Conservation (phyloP, 1,140 invertebrate species). For the Drosophila parabipectinata region DNA sequence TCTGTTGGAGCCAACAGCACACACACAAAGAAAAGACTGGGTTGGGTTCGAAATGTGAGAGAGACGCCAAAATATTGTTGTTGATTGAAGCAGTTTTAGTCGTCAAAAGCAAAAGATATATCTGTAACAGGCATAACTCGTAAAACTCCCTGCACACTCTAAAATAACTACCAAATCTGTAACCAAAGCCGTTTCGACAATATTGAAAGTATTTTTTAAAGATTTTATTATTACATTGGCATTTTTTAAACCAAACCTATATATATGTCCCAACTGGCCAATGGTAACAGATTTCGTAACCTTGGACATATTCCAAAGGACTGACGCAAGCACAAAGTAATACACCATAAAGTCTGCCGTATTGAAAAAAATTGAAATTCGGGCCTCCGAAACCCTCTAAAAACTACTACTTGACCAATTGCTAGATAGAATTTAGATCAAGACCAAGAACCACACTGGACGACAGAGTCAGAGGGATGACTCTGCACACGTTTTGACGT, state of each 20-base stretch:
- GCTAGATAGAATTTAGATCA: conserved; percentile 41
- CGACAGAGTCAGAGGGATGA: conserved; percentile 39
- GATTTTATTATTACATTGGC: conserved; percentile 19
- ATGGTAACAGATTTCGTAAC: conserved; percentile 10
- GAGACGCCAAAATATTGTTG: conserved; percentile 78
- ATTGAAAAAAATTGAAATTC: conserved; percentile 20
- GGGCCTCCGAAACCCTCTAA: conserved; percentile 4
- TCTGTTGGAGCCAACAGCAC: conserved; percentile 13
- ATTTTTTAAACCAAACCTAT: neutral
- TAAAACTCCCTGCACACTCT: conserved; percentile 8
- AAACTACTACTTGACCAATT: conserved; percentile 45
- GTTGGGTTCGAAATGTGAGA: conserved; percentile 40
- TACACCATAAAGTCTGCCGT: conserved; percentile 15
- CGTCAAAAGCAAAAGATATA: conserved; percentile 58
- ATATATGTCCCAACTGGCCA: conserved; percentile 5
- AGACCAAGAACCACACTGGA: conserved; percentile 45
- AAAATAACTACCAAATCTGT: conserved; percentile 31
- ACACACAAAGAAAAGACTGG: conserved; percentile 43
- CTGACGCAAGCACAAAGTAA: conserved; percentile 62
- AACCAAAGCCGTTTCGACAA: conserved; percentile 9
- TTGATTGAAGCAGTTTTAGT: conserved; percentile 76
- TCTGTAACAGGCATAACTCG: conserved; percentile 40
- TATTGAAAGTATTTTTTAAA: conserved; percentile 4
- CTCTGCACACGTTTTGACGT: conserved; percentile 62
- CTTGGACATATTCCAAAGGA: conserved; percentile 37